Conservation (phyloP, 2,888 invertebrate species). For the Agonopterix subpropinquella region DNA sequence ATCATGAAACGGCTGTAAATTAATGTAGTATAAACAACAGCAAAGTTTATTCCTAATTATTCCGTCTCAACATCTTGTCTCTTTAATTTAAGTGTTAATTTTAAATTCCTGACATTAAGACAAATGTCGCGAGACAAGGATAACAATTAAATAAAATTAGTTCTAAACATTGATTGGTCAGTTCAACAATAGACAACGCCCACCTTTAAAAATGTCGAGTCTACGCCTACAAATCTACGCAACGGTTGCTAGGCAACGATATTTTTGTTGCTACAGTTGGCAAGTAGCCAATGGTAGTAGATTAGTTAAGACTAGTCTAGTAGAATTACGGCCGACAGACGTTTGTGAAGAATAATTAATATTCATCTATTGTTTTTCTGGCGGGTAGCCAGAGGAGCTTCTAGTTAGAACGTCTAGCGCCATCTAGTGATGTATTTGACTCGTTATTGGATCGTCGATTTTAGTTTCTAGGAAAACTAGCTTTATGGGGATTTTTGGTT, state of each 20-base stretch:
- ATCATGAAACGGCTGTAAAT: no score
- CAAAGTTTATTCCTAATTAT: no score
- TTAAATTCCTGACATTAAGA: no score
- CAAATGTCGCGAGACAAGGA: background rate
- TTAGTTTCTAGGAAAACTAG: no score
- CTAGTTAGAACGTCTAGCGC: no score
- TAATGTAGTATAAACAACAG: no score
- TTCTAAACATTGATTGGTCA: conserved; percentile 18
- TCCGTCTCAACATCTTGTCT: no score
- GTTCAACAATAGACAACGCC: conserved; percentile 20
- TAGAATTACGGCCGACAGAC: background rate
- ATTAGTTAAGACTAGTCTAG: background rate
- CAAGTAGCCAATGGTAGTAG: background rate
- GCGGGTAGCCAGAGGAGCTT: background rate
- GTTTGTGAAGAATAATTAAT: background rate
- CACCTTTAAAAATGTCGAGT: conserved; percentile 15
- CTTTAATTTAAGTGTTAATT: no score
- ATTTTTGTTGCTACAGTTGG: conserved; percentile 20
- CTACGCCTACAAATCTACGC: conserved; percentile 28
- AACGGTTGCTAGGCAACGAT: conserved; percentile 24
- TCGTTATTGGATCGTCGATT: no score
- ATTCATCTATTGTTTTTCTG: background rate
- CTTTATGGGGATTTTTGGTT: no score
- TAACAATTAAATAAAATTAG: background rate
- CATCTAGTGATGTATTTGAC: no score